Base-by-base conservation (phyloP, 64 coral and sea anemone genomes). In the Cladopsammia gracilis region DNA sequence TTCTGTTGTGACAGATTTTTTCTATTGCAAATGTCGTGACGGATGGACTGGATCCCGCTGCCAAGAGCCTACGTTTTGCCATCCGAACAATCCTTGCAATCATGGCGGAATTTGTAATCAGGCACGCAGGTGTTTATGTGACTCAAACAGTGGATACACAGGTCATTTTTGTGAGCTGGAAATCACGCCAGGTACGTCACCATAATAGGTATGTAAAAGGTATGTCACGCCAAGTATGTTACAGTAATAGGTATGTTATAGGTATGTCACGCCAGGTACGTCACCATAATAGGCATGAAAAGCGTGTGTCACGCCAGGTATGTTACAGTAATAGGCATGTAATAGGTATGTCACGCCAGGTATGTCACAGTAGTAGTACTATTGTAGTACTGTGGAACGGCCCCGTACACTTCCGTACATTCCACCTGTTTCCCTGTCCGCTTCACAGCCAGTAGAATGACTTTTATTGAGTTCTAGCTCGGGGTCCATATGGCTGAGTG, bases 111-210 rank as follows among this genome's bases (percentile, higher is more conserved):
- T 15, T 9, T 72, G 70, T 72, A 22, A 43, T 13, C 15, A 3
- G 13, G 44, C 34, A 34, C 34, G 45, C 3, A 72, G 5, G 34
- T 72, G 70, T 14, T 43, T 4, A 13, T 72, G 70, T 42, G 11
- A 6, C 70, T 2, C 34, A 34, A 14, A 22, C 20, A 22, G 34
- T 10, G 25, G 70, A 15, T 43, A 72, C 70, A 72, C 70, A 43
- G 70, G 70, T 45, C 22, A 72, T 72, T 72, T 72, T 72, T 72
- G 70, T 72, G 70, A 45, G 25, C 34, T 72, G 70, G 25, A 72
- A 72, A 34, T 72, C 25, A 72, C 70, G 5, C 25, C 34, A 34
- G 34, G 34, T 34, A 34, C 34, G 34, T 34, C 34, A 34, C 34
- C 34, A 34, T 34, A 34, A 34, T 34, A 34, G 34, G 34, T 34